A percentile compares a stretch with the other conserved stretches of the same genome.
phyloP scores from a whole-genome alignment of 2,113 vertebrate genomes.

The Datnioides undecimradiatus region DNA sequence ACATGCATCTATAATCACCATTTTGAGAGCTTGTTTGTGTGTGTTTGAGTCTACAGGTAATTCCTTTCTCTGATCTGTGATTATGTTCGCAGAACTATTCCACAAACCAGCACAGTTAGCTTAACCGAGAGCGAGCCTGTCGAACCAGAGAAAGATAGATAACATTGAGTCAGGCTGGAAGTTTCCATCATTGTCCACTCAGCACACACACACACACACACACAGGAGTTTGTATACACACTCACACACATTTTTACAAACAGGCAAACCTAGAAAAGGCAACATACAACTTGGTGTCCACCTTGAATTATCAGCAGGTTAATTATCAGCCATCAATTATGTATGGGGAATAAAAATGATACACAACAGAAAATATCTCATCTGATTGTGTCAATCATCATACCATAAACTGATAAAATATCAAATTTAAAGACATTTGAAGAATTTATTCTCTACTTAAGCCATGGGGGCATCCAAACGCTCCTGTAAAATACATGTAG shows the following conservation, averaged over 20 bases:
- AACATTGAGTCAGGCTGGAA: conserved; percentile 94
- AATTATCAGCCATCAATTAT: conserved; percentile 30
- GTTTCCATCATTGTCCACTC: conserved; percentile 80
- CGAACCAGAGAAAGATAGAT: conserved; percentile 99
- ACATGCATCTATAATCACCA: conserved; percentile 99
- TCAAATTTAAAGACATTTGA: conserved; percentile 3
- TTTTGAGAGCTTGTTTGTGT: conserved; percentile 95
- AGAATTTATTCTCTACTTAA: not conserved
- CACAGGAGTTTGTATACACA: conserved; percentile 1
- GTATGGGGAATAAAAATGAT: conserved; percentile 10
- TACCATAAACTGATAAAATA: conserved; percentile 1
- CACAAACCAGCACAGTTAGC: conserved; percentile 97
- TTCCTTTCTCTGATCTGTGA: conserved; percentile 89
- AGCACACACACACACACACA: conserved; percentile 44
- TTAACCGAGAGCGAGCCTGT: conserved; percentile 99
- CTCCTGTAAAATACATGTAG: not conserved
- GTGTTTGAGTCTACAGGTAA: conserved; percentile 98
- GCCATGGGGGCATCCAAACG: not conserved
- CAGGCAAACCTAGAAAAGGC: conserved; percentile 53
- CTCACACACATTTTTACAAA: conserved; percentile 35
- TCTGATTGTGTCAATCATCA: conserved; percentile 10
- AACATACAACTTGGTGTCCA: conserved; percentile 37
- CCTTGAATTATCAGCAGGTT: conserved; percentile 29
- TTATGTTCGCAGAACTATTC: conserved; percentile 96
- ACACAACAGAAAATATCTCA: not conserved